Percentiles rank a stretch among this genome's conserved stretches.
These are phyloP conservation scores for Psilopogon haemacephalus DNA, from an alignment of 2,113 vertebrate genomes.

Conservation along the genomic window DNA sequence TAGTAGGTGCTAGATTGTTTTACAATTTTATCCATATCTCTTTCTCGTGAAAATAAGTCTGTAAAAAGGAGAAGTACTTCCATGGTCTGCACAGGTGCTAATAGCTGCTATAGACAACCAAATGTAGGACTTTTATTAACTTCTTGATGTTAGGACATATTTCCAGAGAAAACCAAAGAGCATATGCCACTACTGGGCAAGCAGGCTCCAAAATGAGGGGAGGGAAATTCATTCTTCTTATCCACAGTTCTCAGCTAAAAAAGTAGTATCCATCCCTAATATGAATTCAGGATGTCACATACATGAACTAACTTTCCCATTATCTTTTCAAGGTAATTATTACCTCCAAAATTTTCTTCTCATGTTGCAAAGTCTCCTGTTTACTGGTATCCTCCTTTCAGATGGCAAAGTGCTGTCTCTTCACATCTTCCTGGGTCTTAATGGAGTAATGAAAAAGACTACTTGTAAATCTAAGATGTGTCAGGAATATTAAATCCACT, in stretches of 20 bases:
- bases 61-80: neutral
- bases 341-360: neutral
- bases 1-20: neutral
- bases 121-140: neutral
- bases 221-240: neutral
- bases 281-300: neutral
- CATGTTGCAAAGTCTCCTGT: neutral
- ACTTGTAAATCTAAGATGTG: neutral
- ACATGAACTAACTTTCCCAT: neutral
- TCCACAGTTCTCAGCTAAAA: neutral
- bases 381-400: neutral
- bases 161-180: neutral
- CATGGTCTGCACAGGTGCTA: neutral
- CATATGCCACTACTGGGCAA: neutral
- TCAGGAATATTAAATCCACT: neutral
- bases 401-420: neutral
- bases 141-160: neutral
- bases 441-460: neutral
- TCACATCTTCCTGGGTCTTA: neutral
- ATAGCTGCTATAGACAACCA: neutral
- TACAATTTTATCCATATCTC: neutral
- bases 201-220: neutral
- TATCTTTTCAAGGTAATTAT: neutral
- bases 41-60: neutral
- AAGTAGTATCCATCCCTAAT: neutral